Evolutionary conservation across 2,113 vertebrate genomes (phyloP), one percentile per base, ranked within the genome.

Genomic region (Nothocercus nigrocapillus): DNA sequence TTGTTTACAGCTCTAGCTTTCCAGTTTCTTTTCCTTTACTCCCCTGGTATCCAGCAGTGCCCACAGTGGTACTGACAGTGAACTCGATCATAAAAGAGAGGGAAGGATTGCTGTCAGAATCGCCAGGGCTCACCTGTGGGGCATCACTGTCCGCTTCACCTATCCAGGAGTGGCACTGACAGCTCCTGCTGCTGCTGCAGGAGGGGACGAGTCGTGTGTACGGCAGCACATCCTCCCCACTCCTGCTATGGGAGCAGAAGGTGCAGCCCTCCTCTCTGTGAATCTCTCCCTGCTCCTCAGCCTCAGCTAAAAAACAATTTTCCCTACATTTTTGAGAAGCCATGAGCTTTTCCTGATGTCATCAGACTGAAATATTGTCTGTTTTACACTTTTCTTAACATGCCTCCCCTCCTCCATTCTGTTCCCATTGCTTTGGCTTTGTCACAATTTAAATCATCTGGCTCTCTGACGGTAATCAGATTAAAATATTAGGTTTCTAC

Each of bases 401-500:
- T 80, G 51, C 42, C 11, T 6, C 13, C 18, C 21, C 49, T 69
- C 81, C 51, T 49, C 45, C 63, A 49, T 49, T 49, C 49, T 49
- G 49, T 49, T 91, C 38, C 34, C 30, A 51, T 63, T 91, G 54
- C 85, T 93, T 75, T 77, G 66, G 75, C 49, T 94, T 90, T 93
- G 85, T 82, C 90, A 82, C 84, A 36, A 87, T 90, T 92, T 93
- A 68, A 95, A 86, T 82, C 67, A 61, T 74, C 74, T 85, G 53
- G 49, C 72, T 96, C 53, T 94, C 34, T 67, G 89, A 68, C 64
- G 91, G 82, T 92, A 97, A 97, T 93, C 83, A 87, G 92, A 95
- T 95, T 97, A 96, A 95, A 95, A 92, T 92, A 92, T 73, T 93
- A 90, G 40, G 68, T 86, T 95, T 64, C 83, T 84, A 19, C 88